Conservation (phyloP, 2,113 vertebrate species). For the Bubo blakistoni region DNA sequence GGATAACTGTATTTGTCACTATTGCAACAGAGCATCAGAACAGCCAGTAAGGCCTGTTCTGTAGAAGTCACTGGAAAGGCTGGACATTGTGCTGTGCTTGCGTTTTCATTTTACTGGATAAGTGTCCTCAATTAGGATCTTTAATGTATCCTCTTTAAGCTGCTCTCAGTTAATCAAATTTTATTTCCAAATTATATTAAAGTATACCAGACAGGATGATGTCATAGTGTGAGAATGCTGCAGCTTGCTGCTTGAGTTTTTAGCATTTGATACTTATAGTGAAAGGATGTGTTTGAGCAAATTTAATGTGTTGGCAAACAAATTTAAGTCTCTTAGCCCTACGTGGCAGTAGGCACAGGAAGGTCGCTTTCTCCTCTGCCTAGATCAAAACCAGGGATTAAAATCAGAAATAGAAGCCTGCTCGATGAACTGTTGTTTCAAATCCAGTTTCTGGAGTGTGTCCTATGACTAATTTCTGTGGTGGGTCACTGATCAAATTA, state of each 20-base stretch:
- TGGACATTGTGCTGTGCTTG: neutral
- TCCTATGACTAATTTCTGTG: neutral
- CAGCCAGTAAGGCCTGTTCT: neutral
- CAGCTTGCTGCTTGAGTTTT: constrained; percentile 61
- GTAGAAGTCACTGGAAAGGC: neutral
- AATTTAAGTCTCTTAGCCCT: neutral
- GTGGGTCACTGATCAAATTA: neutral
- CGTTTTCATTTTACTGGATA: constrained; percentile 52
- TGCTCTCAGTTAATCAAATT: constrained; percentile 69
- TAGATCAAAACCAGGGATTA: constrained; percentile 28
- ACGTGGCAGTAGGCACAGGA: neutral
- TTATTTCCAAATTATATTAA: constrained; percentile 68
- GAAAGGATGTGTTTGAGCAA: constrained; percentile 45
- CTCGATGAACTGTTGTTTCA: neutral
- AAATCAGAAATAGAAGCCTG: constrained; percentile 30
- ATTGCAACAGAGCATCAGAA: neutral
- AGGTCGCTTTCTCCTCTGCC: neutral
- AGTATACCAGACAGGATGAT: constrained; percentile 71
- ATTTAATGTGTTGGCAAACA: constrained; percentile 18
- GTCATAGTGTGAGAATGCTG: constrained; percentile 68
- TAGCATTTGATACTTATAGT: constrained; percentile 49
- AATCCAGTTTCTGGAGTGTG: neutral
- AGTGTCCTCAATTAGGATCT: constrained; percentile 62
- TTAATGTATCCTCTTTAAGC: constrained; percentile 72
- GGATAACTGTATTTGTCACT: neutral